Conservation (phyloP, 2,113 vertebrate species). For the Syrmaticus mikado region DNA sequence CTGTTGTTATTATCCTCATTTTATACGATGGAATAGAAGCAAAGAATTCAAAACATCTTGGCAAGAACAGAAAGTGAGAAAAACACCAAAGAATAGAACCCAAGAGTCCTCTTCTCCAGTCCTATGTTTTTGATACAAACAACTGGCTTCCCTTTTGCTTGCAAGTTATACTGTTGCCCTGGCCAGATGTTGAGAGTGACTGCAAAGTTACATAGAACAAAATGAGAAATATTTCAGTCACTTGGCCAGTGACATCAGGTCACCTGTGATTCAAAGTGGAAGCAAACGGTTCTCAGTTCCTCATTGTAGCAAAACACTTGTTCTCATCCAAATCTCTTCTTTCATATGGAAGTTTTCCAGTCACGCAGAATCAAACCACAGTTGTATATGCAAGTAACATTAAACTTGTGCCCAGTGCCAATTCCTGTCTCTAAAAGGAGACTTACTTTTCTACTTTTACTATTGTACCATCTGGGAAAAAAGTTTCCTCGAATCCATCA, state of each 20-base stretch:
- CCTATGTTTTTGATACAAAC: not conserved
- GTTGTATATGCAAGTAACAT: not conserved
- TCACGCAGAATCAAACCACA: not conserved
- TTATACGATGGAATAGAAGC: not conserved
- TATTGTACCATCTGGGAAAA: slow-evolving; percentile 81
- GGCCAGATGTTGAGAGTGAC: not conserved
- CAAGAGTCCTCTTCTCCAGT: not conserved
- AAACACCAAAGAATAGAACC: not conserved
- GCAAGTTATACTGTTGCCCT: not conserved
- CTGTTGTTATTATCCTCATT: not conserved
- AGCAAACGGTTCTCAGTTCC: not conserved
- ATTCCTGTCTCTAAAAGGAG: accelerated
- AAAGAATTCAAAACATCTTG: not conserved
- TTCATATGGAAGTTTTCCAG: not conserved
- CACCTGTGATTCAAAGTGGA: not conserved
- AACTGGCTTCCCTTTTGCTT: not conserved
- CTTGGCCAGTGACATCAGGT: not conserved
- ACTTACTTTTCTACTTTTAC: slow-evolving; percentile 79
- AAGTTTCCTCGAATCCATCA: slow-evolving; percentile 73
- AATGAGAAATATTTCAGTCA: not conserved
- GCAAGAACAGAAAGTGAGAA: not conserved
- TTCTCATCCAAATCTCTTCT: not conserved
- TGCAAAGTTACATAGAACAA: not conserved
- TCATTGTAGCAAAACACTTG: not conserved
- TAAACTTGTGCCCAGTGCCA: not conserved